Conservation (phyloP, 2,113 vertebrate genomes). For the Bos indicus region DNA sequence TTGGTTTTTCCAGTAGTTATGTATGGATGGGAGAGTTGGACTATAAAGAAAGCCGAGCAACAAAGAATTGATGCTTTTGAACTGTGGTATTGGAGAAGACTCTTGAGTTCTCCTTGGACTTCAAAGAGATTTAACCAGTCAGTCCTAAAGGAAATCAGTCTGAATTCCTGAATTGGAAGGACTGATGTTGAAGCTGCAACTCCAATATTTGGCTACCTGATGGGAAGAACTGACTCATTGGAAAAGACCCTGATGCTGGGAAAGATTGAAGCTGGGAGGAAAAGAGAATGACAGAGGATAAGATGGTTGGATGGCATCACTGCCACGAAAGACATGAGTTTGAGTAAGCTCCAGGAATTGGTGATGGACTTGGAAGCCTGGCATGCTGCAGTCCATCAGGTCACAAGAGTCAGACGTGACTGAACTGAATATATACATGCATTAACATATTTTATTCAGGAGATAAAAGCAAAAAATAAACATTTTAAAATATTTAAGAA, state of each 20-base stretch:
- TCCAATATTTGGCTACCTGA: not conserved
- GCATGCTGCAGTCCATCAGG: not conserved
- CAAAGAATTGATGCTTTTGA: not conserved
- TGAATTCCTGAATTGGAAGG: not conserved
- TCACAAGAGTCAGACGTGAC: not conserved
- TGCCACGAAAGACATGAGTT: not conserved
- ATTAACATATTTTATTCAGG: not conserved
- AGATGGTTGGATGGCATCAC: not conserved
- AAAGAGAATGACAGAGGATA: not conserved
- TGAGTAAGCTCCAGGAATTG: not conserved
- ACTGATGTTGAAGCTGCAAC: not conserved
- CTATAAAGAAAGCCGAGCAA: not conserved
- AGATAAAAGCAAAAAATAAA: not conserved
- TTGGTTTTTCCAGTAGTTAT: not conserved
- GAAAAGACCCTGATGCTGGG: not conserved
- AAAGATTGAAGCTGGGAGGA: not conserved
- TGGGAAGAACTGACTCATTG: not conserved
- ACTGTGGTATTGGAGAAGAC: not conserved
- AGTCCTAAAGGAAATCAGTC: not conserved
- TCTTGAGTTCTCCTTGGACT: not conserved
- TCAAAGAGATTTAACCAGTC: not conserved
- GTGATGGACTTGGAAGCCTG: not conserved
- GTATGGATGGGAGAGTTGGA: not conserved
- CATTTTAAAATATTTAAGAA: not conserved
- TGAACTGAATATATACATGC: not conserved